Evolutionary conservation across 2,797 vertebrate species (phyloP), one percentile per base, ranked within the genome.

Genomic region (Spea hammondii): DNA sequence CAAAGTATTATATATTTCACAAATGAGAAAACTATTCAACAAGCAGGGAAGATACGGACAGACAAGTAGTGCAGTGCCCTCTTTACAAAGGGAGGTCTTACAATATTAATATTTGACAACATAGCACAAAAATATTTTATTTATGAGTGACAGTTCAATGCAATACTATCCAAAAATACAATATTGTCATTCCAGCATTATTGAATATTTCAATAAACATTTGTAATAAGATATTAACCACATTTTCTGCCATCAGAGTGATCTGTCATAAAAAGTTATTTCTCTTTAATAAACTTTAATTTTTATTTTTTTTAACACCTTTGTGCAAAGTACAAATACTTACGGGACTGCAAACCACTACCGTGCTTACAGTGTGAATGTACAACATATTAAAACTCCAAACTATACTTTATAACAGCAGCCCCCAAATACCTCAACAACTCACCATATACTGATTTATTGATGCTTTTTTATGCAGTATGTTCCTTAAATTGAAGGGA

Each of bases 81-180:
- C n/a, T 9, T 32, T 6, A 62, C 59, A 62, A 17, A 12, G 32
- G n/a, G 13, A 69, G n/a, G 9, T 45, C 32, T 46, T 72, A 44
- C 53, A 57, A 47, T 53, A 49, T 45, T 69, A 51, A 49, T 6
- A 14, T 69, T 71, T 3, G 57, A 45, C 0, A 0, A 1, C 4
- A 77, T 87, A 84, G 72, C 86, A 80, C 86, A 89, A 92, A 92
- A 92, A 92, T 92, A 91, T n/a, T 92, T 91, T 90, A 91, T 90
- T 92, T 89, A 82, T 90, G 86, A 89, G 80, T 89, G 87, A 89
- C 86, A 91, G 87, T 88, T 81, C 84, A 85, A 85, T 86, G 64
- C 82, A 72, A 83, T 86, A 82, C 86, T 84, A 89, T 91, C 87
- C 79, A 91, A 91, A 92, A 92, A 92, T 92, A 92, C 91, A 91